Evolutionary conservation across 64 coral and sea anemone species (phyloP), one percentile per base, ranked within the genome.

Genomic region (Pachyseris speciosa): DNA sequence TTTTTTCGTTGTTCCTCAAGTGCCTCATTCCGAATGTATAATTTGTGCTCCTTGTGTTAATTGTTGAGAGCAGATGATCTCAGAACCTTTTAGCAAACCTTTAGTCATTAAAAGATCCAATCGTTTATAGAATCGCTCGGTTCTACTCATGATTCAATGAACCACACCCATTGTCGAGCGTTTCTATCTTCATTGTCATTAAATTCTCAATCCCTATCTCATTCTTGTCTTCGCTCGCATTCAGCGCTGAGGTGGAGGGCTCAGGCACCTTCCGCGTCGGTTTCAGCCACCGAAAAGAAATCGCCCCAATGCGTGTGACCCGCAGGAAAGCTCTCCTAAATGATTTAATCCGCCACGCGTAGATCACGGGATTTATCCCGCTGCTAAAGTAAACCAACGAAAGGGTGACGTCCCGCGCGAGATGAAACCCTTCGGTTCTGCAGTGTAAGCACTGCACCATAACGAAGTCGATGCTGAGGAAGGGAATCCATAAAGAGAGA

Each of bases 281-380:
- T 58, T 5, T 58, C 8, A 13, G 4, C 15, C 29, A 16, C 27
- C 25, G 2, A 33, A 17, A 16, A 20, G 29, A 55, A 55, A 31
- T 11, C 7, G 1, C 3, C 75, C 15, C 7, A 5, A 67, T 19
- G 41, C 64, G 28, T n/a, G 66, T 19, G 28, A 90, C 52, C 1
- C 69, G 67, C 16, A 84, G 31, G 20, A 91, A 64, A 39, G 89
- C 89, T 38, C 45, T 44, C 9, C 89, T 39, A 19, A 84, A 91
- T 20, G 65, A 30, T 11, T 69, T 36, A 11, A 84, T 53, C 7
- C 89, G 41, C 63, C 72, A 81, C 0, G 89, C 80, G 45, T 91
- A 91, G 15, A 91, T 40, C 24, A 91, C 26, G 12, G 89, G 89
- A 55, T 91, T 91, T 31, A 91, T 72, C 3, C 89, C 89, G 1